Evolutionary conservation across 1,140 invertebrate genomes (phyloP), one percentile per base, ranked within the genome.

Genomic region (Ctenoplectra terminalis): DNA sequence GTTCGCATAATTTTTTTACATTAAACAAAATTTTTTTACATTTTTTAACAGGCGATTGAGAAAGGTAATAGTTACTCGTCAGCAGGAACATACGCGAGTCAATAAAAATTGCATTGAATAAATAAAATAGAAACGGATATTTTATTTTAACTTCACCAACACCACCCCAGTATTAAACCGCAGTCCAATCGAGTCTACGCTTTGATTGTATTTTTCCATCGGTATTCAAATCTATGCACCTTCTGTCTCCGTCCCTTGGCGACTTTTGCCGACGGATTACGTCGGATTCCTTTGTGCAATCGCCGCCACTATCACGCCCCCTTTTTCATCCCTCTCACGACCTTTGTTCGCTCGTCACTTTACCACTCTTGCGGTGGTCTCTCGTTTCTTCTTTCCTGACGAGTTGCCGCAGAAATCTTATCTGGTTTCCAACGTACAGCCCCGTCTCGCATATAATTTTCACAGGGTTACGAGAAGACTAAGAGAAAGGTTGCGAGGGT

Each of bases 281-380:
- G 34, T 46, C 52, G 77, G 80, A 86, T 90, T 79, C 79, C 72
- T 89, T 90, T 89, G 87, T 87, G 86, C 80, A 88, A 88, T 87
- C 81, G 78, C 71, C 52, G 67, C 56, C 72, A 52, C 46, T 82
- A 70, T 82, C 76, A 71, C 70, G 31, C 40, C 56, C 43, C 23
- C 34, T 31, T 61, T 70, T 76, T 56, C 54, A 43, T 50, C 69
- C 52, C 76, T 17, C 61, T 26, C 37, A 20, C 31, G 3, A 17
- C 17, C 81, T 79, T 72, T 74, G 63, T 66, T 64, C 46, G 26
- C 29, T 56, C 34, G 58, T 69, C 73, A 60, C 58, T 70, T 82
- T 69, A 29, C 72, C 48, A 15, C 43, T 48, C 58, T 56, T 20
- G 20, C 23, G 6, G 5, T 29, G 60, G 17, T 9, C 79, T 37